Evolutionary conservation across 2,113 vertebrate species (phyloP).

Genomic region (Damaliscus lunatus): DNA sequence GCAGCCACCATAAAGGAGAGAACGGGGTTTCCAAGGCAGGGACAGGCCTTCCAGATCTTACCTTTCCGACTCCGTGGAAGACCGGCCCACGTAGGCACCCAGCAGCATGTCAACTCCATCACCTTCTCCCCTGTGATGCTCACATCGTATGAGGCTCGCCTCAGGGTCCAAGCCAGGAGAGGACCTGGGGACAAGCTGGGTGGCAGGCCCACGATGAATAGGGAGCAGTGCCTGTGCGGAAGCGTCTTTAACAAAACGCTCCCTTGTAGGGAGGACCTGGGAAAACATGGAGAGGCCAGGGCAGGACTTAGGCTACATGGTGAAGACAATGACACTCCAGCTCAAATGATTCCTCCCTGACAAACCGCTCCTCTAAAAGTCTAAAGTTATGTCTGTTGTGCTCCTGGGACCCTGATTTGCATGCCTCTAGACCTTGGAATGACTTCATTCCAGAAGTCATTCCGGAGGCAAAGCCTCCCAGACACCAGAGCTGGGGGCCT

Average conservation of each 20-base stretch:
- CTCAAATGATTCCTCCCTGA: neutral
- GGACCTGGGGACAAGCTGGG: neutral
- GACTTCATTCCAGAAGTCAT: neutral
- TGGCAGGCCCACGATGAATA: neutral
- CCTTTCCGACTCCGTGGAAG: neutral
- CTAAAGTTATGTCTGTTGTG: neutral
- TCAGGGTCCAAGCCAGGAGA: neutral
- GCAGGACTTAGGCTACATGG: neutral
- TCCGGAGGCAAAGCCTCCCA: neutral
- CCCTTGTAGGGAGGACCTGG: neutral
- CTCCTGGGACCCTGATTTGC: neutral
- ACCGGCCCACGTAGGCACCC: fast-evolving
- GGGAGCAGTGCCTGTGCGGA: neutral
- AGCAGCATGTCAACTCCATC: fast-evolving
- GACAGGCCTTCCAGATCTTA: neutral
- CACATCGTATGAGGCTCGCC: neutral
- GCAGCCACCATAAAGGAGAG: neutral
- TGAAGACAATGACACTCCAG: neutral
- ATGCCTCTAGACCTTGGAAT: too few species aligned
- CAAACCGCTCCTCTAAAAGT: neutral
- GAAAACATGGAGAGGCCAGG: neutral
- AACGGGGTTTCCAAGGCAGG: fast-evolving
- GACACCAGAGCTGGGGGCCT: neutral
- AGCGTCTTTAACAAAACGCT: neutral
- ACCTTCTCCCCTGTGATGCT: fast-evolving